phyloP scores from a whole-genome alignment of 2,113 vertebrate species.

The Toxostoma redivivum region DNA sequence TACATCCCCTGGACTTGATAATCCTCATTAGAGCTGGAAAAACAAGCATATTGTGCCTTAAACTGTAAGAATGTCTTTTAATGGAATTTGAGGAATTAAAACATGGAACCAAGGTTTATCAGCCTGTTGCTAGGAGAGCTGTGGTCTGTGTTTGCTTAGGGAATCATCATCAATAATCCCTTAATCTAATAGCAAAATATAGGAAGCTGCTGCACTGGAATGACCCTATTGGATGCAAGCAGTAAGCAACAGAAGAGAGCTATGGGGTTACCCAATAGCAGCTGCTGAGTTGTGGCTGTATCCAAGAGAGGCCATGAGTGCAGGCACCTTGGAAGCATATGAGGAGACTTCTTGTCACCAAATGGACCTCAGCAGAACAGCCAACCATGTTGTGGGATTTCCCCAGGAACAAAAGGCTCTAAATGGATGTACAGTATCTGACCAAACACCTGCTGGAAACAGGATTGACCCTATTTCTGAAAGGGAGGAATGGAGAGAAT shows the following conservation, averaged over 20 bases:
- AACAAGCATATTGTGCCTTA: constrained; percentile 56
- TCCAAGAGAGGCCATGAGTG: background rate
- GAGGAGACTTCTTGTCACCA: background rate
- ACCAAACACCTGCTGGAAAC: background rate
- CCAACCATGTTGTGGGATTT: background rate
- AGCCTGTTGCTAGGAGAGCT: constrained; percentile 47
- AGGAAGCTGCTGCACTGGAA: constrained; percentile 26
- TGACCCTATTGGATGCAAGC: constrained; percentile 40
- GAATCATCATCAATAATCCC: constrained; percentile 60
- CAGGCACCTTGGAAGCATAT: background rate
- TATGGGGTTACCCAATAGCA: background rate
- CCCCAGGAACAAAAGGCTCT: background rate
- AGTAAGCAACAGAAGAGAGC: constrained; percentile 37
- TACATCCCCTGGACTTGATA: background rate
- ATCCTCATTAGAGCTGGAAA: constrained; percentile 48
- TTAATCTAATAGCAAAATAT: constrained; percentile 59
- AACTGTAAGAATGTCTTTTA: constrained; percentile 33
- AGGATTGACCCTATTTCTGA: background rate
- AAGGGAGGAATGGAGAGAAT: background rate
- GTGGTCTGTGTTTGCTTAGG: background rate
- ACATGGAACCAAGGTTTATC: constrained; percentile 16
- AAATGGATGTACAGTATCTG: background rate
- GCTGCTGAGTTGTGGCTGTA: background rate
- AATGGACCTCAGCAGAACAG: background rate
- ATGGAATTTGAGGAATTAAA: constrained; percentile 66